These are phyloP conservation scores for Dexiosoma caninum DNA, from an alignment of 2,888 invertebrate species.

Conservation along the genomic window DNA sequence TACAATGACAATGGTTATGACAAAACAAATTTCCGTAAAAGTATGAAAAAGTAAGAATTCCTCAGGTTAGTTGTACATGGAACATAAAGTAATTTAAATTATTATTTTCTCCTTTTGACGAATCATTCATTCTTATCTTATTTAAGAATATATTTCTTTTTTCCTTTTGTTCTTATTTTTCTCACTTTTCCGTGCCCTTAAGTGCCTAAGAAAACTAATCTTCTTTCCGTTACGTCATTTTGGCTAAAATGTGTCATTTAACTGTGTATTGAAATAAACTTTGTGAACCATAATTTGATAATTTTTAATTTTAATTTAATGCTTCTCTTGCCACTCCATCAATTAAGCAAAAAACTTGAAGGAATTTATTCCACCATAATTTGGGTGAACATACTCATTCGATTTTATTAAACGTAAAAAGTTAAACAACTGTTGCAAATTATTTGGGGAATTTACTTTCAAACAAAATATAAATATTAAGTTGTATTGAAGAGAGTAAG, in stretches of 20 bases:
- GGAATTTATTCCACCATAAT: no score
- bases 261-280: background rate
- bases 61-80: background rate
- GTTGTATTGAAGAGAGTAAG: no score
- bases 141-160: background rate
- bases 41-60: background rate
- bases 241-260: background rate
- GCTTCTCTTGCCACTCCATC: background rate
- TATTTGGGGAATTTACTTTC: no score
- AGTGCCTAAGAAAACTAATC: slow-evolving; percentile 6
- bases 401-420: no score
- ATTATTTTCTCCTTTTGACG: background rate
- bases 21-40: slow-evolving; percentile 15
- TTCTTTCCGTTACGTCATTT: background rate
- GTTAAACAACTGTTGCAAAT: no score
- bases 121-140: background rate
- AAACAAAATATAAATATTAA: no score
- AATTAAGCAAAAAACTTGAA: no score
- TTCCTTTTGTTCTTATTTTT: background rate
- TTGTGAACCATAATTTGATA: background rate
- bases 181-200: background rate
- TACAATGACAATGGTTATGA: slow-evolving; percentile 20
- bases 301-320: background rate
- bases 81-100: background rate
- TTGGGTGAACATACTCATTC: no score